Evolutionary conservation across 2,797 vertebrate species (phyloP), one percentile per base, ranked within the genome.

Genomic region (Centroberyx gerrardi): DNA sequence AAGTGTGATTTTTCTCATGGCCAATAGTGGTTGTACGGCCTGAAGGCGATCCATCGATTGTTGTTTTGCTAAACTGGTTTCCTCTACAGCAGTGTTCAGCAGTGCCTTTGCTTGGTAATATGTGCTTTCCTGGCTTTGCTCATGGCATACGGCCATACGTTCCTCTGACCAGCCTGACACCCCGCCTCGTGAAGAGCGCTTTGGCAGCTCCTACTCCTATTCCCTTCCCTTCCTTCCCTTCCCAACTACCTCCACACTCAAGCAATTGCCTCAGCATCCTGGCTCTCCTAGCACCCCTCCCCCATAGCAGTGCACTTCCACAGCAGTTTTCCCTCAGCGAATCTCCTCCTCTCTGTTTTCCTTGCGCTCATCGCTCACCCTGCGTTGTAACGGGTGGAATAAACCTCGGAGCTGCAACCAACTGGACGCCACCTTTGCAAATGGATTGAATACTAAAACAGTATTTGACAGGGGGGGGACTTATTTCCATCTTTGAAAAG

Each of bases 71-170:
- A 52, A 81, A 56, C 67, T 71, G 75, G 18, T 9, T 92, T 84
- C 69, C 74, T 90, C 78, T 69, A 80, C 60, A 52, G 83, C 72
- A 18, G 72, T 48, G 62, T 85, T 87, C 68, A 80, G 74, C 70
- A 63, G 66, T 63, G 85, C 63, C 72, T 77, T 80, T 51, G 65
- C 85, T 90, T 84, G 78, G 80, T 90, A 79, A 86, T 80, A 80
- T 82, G 79, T 61, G 68, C 84, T 81, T 76, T 87, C 76, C 83
- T 82, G 70, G 78, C 86, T 89, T 84, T 63, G 85, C 68, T 87
- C 87, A 92, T 90, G 87, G 86, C 88, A 87, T 76, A 51, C 72
- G 78, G 84, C 89, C 90, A 90, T 92, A 88, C 91, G 90, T 83
- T 92, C 87, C 75, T 87, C 54, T 53, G 55, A 80, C 84, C 82